phyloP scores from a whole-genome alignment of 2,888 invertebrate genomes.

The Patella caerulea region DNA sequence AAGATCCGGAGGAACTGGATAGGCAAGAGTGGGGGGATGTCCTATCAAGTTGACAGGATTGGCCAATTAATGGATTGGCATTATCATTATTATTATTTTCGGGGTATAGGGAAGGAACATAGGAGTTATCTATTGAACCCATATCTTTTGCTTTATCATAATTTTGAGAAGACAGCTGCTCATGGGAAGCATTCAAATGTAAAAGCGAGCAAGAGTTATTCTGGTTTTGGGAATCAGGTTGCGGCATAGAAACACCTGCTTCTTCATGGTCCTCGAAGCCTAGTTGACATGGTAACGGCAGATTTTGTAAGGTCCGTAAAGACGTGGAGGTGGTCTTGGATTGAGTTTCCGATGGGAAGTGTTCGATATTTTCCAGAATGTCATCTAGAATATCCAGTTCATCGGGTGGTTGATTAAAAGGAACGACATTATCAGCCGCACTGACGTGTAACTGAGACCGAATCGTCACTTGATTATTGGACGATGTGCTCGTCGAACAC shows the following conservation, averaged over 20 bases:
- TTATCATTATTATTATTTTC: too few relatives aligned
- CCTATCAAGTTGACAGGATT: too few relatives aligned
- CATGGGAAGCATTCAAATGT: not conserved
- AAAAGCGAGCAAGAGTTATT: not conserved
- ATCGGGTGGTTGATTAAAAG: conserved; percentile 4
- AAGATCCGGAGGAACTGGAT: not conserved
- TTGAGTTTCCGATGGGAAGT: conserved; percentile 9
- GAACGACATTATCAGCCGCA: not conserved
- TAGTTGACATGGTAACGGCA: too few relatives aligned
- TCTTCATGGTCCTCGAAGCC: too few relatives aligned
- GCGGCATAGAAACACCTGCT: too few relatives aligned
- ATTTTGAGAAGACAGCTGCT: conserved; percentile 1
- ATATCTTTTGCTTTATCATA: conserved; percentile 19
- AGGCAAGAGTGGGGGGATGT: not conserved
- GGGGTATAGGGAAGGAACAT: not conserved
- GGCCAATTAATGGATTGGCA: too few relatives aligned
- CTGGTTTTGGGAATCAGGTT: too few relatives aligned
- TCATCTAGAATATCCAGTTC: conserved; percentile 32
- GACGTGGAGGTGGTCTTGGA: not conserved
- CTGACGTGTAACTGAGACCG: not conserved
- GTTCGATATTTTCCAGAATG: conserved; percentile 26
- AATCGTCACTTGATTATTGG: conserved; percentile 23
- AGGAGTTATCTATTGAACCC: conserved; percentile 1
- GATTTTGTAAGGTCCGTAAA: too few relatives aligned
- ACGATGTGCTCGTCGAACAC: conserved; percentile 19